phyloP scores from a whole-genome alignment of 2,888 invertebrate species.

The Ormyrus thymus region DNA sequence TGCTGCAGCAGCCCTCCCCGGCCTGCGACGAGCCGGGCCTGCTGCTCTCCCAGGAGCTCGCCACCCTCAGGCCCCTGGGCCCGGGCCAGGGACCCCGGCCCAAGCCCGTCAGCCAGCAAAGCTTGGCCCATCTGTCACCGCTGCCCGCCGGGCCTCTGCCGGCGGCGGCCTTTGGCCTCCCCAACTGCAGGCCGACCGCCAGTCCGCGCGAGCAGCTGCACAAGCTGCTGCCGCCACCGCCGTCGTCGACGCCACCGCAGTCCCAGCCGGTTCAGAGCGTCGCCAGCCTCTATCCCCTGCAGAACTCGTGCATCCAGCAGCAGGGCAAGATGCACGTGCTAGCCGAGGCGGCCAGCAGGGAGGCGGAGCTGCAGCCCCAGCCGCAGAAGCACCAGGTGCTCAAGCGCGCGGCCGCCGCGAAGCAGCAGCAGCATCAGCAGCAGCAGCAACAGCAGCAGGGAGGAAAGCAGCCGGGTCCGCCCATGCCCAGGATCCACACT shows the following conservation, averaged over 20 bases:
- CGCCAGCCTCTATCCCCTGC: conserved; percentile 34
- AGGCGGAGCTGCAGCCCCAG: conserved; percentile 52
- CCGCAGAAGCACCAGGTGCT: conserved; percentile 45
- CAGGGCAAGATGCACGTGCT: conserved; percentile 52
- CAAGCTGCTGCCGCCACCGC: conserved; percentile 5
- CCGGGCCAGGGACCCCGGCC: not conserved
- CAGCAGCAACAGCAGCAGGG: not conserved
- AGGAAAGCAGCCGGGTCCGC: not conserved
- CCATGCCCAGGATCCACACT: conserved; percentile 26
- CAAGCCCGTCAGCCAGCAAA: conserved; percentile 22
- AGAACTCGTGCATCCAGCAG: conserved; percentile 1
- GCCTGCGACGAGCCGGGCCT: not conserved
- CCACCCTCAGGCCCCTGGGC: conserved; percentile 42
- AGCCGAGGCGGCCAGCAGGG: conserved; percentile 51
- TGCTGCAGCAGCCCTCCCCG: conserved; percentile 13
- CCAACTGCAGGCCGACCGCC: conserved; percentile 26
- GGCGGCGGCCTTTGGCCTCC: not conserved
- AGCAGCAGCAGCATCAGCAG: conserved; percentile 6
- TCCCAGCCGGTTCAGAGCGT: not conserved
- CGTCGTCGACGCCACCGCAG: not conserved
- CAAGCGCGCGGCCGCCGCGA: not conserved
- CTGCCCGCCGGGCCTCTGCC: conserved; percentile 31
- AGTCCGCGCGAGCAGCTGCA: conserved; percentile 2
- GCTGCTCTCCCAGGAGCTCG: conserved; percentile 39
- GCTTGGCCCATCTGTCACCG: conserved; percentile 49